phyloP scores from a whole-genome alignment of 2,888 invertebrate species.

The Ferrisia virgata region DNA sequence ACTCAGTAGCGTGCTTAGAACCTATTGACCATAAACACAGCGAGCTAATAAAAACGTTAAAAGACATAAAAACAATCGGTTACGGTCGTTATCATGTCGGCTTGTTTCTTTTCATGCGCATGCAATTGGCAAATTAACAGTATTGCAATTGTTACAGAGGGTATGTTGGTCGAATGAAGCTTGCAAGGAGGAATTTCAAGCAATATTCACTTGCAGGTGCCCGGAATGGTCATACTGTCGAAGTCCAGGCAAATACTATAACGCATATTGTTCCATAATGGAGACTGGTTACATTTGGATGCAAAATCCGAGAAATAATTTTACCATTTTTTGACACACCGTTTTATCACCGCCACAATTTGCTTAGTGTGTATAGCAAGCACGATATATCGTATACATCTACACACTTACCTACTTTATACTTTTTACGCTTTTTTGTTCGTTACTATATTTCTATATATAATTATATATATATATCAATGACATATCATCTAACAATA shows the following conservation, averaged over 20 bases:
- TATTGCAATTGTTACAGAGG: slow-evolving; percentile 60
- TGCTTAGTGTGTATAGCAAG: neutral
- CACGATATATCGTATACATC: neutral
- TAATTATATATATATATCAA: neutral
- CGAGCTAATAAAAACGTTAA: neutral
- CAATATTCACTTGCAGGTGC: slow-evolving; percentile 80
- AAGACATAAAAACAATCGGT: neutral
- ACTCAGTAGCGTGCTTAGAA: neutral
- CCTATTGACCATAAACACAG: neutral
- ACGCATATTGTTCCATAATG: slow-evolving; percentile 78
- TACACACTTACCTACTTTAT: too few species aligned
- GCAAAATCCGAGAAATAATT: slow-evolving; percentile 59
- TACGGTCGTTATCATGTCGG: neutral
- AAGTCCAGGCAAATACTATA: slow-evolving; percentile 83
- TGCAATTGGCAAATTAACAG: neutral
- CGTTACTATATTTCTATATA: neutral
- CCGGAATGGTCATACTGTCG: slow-evolving; percentile 85
- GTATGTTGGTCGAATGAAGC: slow-evolving; percentile 93
- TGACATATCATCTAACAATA: too few species aligned
- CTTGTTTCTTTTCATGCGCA: neutral
- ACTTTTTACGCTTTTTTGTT: neutral
- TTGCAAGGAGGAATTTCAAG: slow-evolving; percentile 88
- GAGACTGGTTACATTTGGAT: slow-evolving; percentile 88
- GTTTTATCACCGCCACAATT: neutral
- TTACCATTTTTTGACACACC: neutral